Conservation (phyloP, 2,113 vertebrate genomes). For the Brachypteracias leptosomus region DNA sequence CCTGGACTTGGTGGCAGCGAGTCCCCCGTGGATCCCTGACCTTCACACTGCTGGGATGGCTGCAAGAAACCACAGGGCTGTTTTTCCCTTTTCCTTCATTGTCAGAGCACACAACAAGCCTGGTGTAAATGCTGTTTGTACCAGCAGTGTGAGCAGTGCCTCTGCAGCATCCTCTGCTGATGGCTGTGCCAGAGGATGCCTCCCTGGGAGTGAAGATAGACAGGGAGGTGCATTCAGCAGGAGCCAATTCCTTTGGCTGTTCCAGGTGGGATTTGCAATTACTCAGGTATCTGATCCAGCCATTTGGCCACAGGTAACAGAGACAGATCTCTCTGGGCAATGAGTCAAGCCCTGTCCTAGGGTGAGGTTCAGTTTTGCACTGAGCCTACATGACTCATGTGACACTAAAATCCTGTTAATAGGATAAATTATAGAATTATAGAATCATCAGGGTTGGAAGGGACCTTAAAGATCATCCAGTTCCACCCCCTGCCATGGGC, state of each 20-base stretch:
- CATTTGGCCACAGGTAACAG: background rate
- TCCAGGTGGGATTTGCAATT: background rate
- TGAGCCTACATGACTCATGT: background rate
- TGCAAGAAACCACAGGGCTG: background rate
- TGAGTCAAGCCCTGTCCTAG: background rate
- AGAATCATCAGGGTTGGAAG: too few relatives aligned
- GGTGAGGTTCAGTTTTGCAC: background rate
- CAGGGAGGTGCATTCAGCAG: background rate
- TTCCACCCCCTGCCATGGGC: too few relatives aligned
- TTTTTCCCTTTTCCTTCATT: background rate
- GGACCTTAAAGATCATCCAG: too few relatives aligned
- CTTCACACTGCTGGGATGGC: background rate
- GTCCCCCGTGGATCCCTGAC: constrained; percentile 3
- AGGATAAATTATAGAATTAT: too few relatives aligned
- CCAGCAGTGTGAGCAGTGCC: background rate
- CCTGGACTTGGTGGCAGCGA: background rate
- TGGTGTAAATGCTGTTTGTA: background rate
- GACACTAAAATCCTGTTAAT: background rate
- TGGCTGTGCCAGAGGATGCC: background rate
- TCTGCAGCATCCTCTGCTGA: background rate
- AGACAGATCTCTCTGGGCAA: background rate
- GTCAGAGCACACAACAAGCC: background rate
- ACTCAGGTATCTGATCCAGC: background rate
- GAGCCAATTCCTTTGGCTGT: background rate
- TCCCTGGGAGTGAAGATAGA: background rate